A percentile compares a stretch with the other conserved stretches of the same genome.
Evolutionary conservation across 2,888 invertebrate genomes (phyloP).

Genomic region (Deilephila elpenor): DNA sequence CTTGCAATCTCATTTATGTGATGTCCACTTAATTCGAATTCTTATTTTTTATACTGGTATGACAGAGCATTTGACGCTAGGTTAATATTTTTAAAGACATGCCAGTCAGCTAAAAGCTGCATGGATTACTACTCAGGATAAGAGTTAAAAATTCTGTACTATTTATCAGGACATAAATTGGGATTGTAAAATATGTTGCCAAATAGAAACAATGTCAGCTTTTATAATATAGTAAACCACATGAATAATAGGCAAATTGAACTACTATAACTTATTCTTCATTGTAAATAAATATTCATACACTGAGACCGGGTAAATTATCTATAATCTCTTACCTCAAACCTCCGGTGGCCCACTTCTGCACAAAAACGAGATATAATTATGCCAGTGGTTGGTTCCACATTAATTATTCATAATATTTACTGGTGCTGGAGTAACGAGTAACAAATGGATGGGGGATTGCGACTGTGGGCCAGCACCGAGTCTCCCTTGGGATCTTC

Average conservation of each 20-base stretch:
- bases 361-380: conserved; percentile 47
- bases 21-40: too few species aligned
- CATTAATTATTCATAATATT: conserved; percentile 71
- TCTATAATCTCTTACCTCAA: conserved; percentile 19
- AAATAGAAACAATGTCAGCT: too few species aligned
- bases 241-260: neutral
- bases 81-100: too few species aligned
- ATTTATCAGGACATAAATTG: too few species aligned
- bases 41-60: too few species aligned
- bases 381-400: conserved; percentile 47
- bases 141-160: too few species aligned
- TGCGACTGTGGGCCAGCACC: conserved; percentile 33
- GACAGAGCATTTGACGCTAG: too few species aligned
- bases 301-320: conserved; percentile 21
- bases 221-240: neutral
- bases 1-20: neutral
- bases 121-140: too few species aligned
- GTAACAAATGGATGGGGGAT: conserved; percentile 56
- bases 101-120: too few species aligned
- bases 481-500: conserved; percentile 33
- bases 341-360: conserved; percentile 1
- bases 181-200: too few species aligned
- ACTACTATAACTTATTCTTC: neutral
- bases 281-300: neutral
- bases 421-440: conserved; percentile 61